Conservation (phyloP, 1,140 invertebrate species). For the Rhynchophorus ferrugineus region DNA sequence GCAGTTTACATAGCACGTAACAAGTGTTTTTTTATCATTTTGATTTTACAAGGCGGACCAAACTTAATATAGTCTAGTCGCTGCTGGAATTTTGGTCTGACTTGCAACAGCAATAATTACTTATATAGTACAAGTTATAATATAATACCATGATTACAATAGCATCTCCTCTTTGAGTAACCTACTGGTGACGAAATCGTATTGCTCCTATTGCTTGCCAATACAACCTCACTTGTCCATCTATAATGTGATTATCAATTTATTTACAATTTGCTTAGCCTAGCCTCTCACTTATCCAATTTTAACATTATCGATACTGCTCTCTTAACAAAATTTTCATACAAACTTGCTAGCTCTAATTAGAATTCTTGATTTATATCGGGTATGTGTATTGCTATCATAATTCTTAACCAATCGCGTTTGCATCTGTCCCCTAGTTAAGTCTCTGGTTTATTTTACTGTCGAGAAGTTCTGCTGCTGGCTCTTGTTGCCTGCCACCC, state of each 20-base stretch:
- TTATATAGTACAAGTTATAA: slow-evolving; percentile 20
- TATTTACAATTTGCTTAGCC: slow-evolving; percentile 32
- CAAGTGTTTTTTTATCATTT: slow-evolving; percentile 32
- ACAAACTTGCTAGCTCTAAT: slow-evolving; percentile 23
- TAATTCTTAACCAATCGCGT: slow-evolving; percentile 8
- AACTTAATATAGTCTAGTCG: slow-evolving; percentile 1
- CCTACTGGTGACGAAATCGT: slow-evolving; percentile 31
- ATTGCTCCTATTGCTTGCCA: slow-evolving; percentile 34
- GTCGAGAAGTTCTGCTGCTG: slow-evolving; percentile 54
- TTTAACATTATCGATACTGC: slow-evolving; percentile 15
- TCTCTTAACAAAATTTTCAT: slow-evolving; percentile 20
- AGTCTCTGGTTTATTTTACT: slow-evolving; percentile 45
- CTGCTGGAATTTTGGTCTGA: slow-evolving; percentile 6
- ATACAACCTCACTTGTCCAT: slow-evolving; percentile 29
- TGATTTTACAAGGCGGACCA: slow-evolving; percentile 19
- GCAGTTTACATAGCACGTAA: slow-evolving; percentile 39
- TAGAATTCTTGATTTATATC: slow-evolving; percentile 17
- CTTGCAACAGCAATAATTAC: slow-evolving; percentile 13
- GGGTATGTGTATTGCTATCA: slow-evolving; percentile 24
- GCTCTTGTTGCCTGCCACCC: slow-evolving; percentile 78
- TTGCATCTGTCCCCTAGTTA: slow-evolving; percentile 23
- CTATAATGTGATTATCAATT: slow-evolving; percentile 35
- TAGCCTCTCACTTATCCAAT: slow-evolving; percentile 30
- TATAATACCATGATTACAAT: slow-evolving; percentile 35
- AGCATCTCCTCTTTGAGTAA: slow-evolving; percentile 28